Evolutionary conservation across 2,888 invertebrate species (phyloP), one percentile per base, ranked within the genome.

Genomic region (Azorinus chamasolen): DNA sequence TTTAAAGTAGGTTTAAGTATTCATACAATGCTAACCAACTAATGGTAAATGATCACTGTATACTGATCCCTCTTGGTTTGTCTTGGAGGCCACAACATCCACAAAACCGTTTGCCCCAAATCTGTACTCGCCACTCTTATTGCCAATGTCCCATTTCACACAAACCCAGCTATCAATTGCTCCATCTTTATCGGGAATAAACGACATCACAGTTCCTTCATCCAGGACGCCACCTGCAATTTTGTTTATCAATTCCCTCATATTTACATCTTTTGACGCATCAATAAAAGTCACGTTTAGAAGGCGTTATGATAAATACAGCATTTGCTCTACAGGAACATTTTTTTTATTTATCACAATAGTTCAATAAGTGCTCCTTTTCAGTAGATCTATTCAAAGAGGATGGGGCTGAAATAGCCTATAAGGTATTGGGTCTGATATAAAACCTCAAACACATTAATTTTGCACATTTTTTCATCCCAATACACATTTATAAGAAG

Each of bases 21-120:
- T 18, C 10, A 0, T 10, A 48, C n/a, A 1, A 27, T 10, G 69
- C 79, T 51, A 41, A 79, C 83, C 81, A 32, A 84, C 61, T 14
- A 82, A 58, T 20, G 84, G 84, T 32, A 84, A 66, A 63, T 84
- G 84, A 25, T 84, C 82, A 5, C 61, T 48, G 39, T 79, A 84
- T 16, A 75, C 79, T n/a, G 71, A 65, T 12, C 79, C 82, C n/a
- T 79, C 78, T 2, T 50, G 18, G 14, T 39, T 75, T 5, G 69
- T 59, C 24, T 79, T 79, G 2, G 61, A 66, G 3, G 78, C 82
- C 0, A 75, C 68, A 20, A 84, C 78, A 61, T 84, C 84, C 1
- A 84, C 82, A 41, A 58, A 73, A 1, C 84, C 84, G 2, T 70
- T 74, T 0, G 71, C 78, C 41, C 84, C 84, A 20, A 84, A 48